phyloP scores from a whole-genome alignment of 1,140 invertebrate genomes.

The Eurosta solidaginis region DNA sequence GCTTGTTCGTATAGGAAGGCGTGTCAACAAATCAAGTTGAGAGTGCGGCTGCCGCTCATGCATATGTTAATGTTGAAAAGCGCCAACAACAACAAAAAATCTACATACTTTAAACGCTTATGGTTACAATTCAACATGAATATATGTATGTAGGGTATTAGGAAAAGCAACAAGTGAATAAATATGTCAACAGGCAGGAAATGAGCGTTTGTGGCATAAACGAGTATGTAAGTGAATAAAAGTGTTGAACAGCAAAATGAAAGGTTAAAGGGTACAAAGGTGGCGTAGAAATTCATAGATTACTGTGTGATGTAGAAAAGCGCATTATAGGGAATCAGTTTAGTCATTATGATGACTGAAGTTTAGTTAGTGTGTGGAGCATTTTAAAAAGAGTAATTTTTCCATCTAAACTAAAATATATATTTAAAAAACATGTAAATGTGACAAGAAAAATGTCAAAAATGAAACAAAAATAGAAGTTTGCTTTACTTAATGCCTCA shows the following conservation, averaged over 20 bases:
- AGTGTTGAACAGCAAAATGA: too few species aligned
- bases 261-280: not conserved
- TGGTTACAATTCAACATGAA: not conserved
- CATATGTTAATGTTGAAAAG: not conserved
- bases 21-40: not conserved
- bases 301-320: not conserved
- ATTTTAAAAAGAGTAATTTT: too few species aligned
- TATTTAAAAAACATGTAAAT: too few species aligned
- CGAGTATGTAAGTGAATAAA: not conserved
- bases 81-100: not conserved
- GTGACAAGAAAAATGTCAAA: too few species aligned
- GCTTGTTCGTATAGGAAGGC: too few species aligned
- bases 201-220: constrained; percentile 9
- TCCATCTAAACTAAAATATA: too few species aligned
- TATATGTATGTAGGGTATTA: not conserved
- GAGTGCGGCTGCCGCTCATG: not conserved
- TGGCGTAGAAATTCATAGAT: not conserved
- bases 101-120: not conserved
- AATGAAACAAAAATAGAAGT: too few species aligned
- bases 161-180: not conserved
- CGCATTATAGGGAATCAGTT: not conserved
- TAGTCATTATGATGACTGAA: too few species aligned
- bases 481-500: too few species aligned
- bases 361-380: too few species aligned
- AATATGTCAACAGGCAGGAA: constrained; percentile 25